Evolutionary conservation across 2,888 invertebrate genomes (phyloP).

Genomic region (Helleia helle): DNA sequence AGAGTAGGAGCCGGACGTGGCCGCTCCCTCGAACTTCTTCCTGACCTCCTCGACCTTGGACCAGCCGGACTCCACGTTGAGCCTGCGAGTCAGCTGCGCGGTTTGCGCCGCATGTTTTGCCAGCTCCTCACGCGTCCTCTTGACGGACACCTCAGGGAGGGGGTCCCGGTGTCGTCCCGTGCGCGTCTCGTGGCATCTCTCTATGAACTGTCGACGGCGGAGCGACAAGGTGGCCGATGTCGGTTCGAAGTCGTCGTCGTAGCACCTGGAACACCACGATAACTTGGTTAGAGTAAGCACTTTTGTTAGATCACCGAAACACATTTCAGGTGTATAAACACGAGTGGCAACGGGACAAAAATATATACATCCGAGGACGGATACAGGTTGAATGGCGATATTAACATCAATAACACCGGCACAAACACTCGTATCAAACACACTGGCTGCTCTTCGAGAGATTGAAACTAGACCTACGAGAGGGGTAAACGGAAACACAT

Average conservation of each 20-base stretch:
- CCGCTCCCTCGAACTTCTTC: conserved; percentile 60
- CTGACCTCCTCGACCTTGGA: conserved; percentile 66
- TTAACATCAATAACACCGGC: too few species aligned
- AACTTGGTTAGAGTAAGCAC: too few species aligned
- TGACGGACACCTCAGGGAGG: conserved; percentile 57
- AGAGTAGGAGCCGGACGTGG: conserved; percentile 43
- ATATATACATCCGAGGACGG: too few species aligned
- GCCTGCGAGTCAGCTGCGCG: conserved; percentile 52
- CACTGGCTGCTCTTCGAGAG: too few species aligned
- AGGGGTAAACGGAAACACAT: too few species aligned
- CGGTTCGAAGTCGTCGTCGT: conserved; percentile 45
- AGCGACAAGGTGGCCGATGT: conserved; percentile 44
- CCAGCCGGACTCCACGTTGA: conserved; percentile 65
- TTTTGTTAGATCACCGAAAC: too few species aligned
- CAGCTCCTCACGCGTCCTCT: conserved; percentile 55
- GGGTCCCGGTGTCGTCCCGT: conserved; percentile 40
- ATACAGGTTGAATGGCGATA: too few species aligned
- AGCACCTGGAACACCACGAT: conserved; percentile 43
- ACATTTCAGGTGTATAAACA: too few species aligned
- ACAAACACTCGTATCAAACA: too few species aligned
- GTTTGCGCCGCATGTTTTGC: conserved; percentile 60
- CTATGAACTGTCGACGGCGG: conserved; percentile 60
- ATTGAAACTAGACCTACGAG: too few species aligned
- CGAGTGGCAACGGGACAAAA: too few species aligned
- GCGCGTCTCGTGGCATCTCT: conserved; percentile 62